These are phyloP conservation scores for Tethya wilhelma DNA, from an alignment of 37 sponge, comb jelly and placozoan genomes.

Conservation along the genomic window DNA sequence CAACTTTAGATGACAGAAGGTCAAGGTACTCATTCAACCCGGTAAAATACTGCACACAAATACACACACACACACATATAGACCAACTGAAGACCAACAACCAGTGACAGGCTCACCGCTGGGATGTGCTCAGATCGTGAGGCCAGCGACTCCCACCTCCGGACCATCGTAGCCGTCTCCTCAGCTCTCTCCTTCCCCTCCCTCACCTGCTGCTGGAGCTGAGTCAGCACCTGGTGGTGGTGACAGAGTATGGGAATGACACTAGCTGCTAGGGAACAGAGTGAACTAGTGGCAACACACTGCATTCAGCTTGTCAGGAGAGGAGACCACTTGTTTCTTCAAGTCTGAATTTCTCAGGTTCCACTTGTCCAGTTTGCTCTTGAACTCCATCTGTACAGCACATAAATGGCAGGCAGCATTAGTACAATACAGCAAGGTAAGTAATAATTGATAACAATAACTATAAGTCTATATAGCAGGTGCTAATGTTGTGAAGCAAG, in stretches of 20 bases:
- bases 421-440: too few species aligned
- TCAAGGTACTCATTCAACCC: constrained; percentile 18
- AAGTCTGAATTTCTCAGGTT: constrained; percentile 6
- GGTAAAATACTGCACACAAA: not conserved
- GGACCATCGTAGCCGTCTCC: not conserved
- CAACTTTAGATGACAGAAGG: constrained; percentile 2
- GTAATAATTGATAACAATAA: too few species aligned
- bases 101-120: not conserved
- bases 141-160: constrained; percentile 27
- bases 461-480: too few species aligned
- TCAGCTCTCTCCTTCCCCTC: not conserved
- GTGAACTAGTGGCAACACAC: too few species aligned
- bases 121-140: constrained; percentile 17
- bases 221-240: not conserved
- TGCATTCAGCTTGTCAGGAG: constrained; percentile 34
- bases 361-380: constrained; percentile 2
- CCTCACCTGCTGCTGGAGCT: constrained; percentile 11
- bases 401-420: too few species aligned
- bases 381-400: not conserved
- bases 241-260: too few species aligned
- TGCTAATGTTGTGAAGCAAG: not conserved
- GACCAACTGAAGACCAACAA: not conserved
- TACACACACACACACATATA: not conserved
- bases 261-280: too few species aligned
- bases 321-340: constrained; percentile 17